Base-by-base conservation (phyloP, 2,113 vertebrate species). In the Chlamydotis undulata region DNA sequence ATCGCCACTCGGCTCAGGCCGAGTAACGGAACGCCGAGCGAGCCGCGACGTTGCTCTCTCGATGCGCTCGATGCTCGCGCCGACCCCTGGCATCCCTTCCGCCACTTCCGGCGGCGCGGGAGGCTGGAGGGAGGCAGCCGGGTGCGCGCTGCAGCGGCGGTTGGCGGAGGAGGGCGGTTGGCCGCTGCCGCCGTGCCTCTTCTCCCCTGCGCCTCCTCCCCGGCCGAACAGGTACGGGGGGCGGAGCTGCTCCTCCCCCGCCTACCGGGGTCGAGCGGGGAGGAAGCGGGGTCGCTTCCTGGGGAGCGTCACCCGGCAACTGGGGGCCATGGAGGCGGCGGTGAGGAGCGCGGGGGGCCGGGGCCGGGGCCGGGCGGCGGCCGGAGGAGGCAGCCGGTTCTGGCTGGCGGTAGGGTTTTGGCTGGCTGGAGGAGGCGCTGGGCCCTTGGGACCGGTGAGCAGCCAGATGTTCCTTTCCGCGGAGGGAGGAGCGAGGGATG, bases 321-420 rank as follows among this genome's bases (percentile, higher is more conserved):
- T 0, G 70, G 35, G 53, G 55, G 12, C 56, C 29, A 33, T 52
- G 86, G 37, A 15, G 19, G 24, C 33, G 29, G 10, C 14, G 91
- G 86, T 82, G 86, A 85, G 94, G 50, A 65, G 45, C 6, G n/a
- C 3, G 10, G 35, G 52, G 25, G 49, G 7, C 31, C 2, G 28
- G 18, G 47, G 8, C 2, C 6, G 28, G 18, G 47, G 7, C 2
- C 6, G 1, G 43, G 19, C 13, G 14, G 25, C 37, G 4, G 10
- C 11, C 8, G 61, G 31, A 11, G 8, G 31, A 13, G 68, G 33
- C 41, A 15, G 41, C 19, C 4, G 77, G 5, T 35, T 4, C 24
- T 5, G 65, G 5, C 9, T 1, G 55, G 13, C 5, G 18, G 24
- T 37, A 29, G 61, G 13, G 33, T 3, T 10, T 10, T 4, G 65